phyloP scores from a whole-genome alignment of 2,797 vertebrate species.

The Gallinago solitaria region DNA sequence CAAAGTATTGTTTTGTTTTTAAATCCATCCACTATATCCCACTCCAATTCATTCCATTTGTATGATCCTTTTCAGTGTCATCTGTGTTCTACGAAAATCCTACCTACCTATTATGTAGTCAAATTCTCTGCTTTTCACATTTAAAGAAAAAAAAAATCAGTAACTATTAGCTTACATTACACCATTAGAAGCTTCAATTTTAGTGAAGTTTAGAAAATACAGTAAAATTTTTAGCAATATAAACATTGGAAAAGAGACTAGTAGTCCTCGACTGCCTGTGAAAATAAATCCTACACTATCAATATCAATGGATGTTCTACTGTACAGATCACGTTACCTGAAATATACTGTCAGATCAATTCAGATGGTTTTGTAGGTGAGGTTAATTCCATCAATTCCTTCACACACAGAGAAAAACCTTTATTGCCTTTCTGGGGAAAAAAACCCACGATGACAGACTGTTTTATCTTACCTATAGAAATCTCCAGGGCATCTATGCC shows the following conservation, averaged over 20 bases:
- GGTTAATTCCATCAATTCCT: neutral
- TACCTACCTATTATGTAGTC: neutral
- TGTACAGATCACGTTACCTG: neutral
- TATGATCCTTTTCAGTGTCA: rapidly evolving
- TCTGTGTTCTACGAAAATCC: neutral
- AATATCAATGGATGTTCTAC: neutral
- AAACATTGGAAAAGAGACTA: neutral
- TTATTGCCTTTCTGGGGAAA: neutral
- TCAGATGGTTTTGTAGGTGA: neutral
- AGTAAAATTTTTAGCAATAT: neutral
- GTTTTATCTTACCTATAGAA: neutral
- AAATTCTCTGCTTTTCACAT: neutral
- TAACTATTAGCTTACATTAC: neutral
- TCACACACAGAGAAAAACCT: neutral
- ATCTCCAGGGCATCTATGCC: neutral
- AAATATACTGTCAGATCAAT: neutral
- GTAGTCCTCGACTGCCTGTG: neutral
- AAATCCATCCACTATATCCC: too few relatives aligned
- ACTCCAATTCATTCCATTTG: neutral
- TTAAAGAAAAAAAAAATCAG: neutral
- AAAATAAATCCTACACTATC: neutral
- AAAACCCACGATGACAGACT: neutral
- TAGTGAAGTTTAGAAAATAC: neutral
- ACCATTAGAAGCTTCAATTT: neutral
- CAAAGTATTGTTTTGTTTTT: neutral